Conservation (phyloP, 2,888 invertebrate genomes). For the Meliscaeva auricollis region DNA sequence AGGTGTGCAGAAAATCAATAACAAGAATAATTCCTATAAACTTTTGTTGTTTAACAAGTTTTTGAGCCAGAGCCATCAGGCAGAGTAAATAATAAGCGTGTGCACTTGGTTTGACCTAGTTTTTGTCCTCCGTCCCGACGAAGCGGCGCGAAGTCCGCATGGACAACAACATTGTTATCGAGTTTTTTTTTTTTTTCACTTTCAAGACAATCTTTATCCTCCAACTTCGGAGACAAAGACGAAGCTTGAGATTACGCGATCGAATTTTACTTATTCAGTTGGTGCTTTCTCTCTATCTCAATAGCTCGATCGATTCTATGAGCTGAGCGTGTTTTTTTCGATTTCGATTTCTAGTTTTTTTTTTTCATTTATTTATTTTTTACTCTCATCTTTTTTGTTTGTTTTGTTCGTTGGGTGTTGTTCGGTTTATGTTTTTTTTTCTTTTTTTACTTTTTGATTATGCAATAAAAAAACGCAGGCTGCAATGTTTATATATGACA, state of each 20-base stretch:
- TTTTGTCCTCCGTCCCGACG: slow-evolving; percentile 11
- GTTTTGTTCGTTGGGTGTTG: slow-evolving; percentile 63
- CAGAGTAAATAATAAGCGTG: not conserved
- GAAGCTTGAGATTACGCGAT: slow-evolving; percentile 65
- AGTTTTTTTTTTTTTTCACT: slow-evolving; percentile 52
- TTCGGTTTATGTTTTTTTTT: slow-evolving; percentile 44
- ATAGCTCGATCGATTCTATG: slow-evolving; percentile 47
- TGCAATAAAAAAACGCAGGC: slow-evolving; percentile 62
- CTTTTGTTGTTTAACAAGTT: slow-evolving; percentile 23
- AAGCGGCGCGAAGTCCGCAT: slow-evolving; percentile 3
- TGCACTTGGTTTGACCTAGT: slow-evolving; percentile 61
- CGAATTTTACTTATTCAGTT: not conserved
- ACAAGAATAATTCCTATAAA: not conserved
- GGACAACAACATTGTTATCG: slow-evolving; percentile 3
- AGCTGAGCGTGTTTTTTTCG: slow-evolving; percentile 28
- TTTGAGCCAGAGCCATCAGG: not conserved
- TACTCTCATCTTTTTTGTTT: slow-evolving; percentile 30
- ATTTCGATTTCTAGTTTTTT: slow-evolving; percentile 44
- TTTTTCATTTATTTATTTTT: slow-evolving; percentile 37
- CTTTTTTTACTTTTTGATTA: slow-evolving; percentile 45
- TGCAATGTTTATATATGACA: slow-evolving; percentile 5
- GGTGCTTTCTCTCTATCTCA: slow-evolving; percentile 45
- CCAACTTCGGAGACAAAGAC: slow-evolving; percentile 32
- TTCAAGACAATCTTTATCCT: slow-evolving; percentile 43
- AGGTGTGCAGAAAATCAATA: not conserved